Base-by-base conservation (phyloP, 2,113 vertebrate genomes). In the Ploceus nigricollis region DNA sequence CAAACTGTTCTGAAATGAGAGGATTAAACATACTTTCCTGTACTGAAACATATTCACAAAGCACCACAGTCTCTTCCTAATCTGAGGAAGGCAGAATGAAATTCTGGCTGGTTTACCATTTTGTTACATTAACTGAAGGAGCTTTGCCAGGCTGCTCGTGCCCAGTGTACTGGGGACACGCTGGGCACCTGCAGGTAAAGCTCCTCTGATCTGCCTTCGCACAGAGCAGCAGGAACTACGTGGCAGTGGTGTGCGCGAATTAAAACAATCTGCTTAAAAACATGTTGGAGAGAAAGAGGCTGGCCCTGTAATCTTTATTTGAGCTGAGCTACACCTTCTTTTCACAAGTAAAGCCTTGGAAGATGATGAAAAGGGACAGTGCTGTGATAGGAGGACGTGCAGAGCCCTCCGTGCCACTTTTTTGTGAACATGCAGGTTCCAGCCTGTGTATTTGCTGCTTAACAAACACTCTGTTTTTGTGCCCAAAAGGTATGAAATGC, bases 191-290 rank as follows among this genome's bases (percentile, higher is more conserved):
- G 44, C 68, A 6, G 66, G 65, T 16, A 39, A 48, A 84, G 53
- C 85, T 85, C 19, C 61, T 64, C 77, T 1, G 3, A 30, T 58
- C 35, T 7, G 51, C 60, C 30, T 20, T 65, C 0, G 0, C 30
- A 1, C 0, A 2, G 80, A 31, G 33, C 33, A 33, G 61, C 71
- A 39, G 76, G 57, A 80, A 31, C 68, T 22, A 1, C 2, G 3
- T 35, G 14, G 82, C 48, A 16, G 57, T 21, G 40, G 30, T 3
- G 57, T 22, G 66, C 77, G 27, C 0, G 7, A 90, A 83, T 92
- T 88, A 77, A 93, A 93, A 18, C 85, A 80, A 70, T 77, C 90
- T 73, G 68, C 82, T 95, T 93, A 87, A 31, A 79, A 61, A 28
- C 30, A 8, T 1, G 3, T 40, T 50, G 61, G 27, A 12, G 69